These are phyloP conservation scores for Pristionchus entomophagus DNA, from an alignment of 2,888 invertebrate species.

Conservation along the genomic window DNA sequence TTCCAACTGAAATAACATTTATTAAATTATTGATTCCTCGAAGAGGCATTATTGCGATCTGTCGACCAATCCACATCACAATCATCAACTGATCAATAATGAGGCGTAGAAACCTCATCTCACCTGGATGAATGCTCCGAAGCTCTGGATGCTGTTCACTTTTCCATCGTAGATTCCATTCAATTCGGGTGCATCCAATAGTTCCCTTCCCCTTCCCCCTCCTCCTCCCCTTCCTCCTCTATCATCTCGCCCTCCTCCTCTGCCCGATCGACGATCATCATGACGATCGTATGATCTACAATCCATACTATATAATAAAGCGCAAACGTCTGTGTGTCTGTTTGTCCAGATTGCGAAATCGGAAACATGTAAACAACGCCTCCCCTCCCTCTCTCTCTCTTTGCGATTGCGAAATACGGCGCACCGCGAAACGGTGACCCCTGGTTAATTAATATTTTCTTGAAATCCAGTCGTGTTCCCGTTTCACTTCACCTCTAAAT, in stretches of 20 bases:
- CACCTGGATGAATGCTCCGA: slow-evolving; percentile 92
- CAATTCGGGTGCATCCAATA: slow-evolving; percentile 79
- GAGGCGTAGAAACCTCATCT: background rate
- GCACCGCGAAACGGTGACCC: too few species aligned
- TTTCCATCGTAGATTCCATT: slow-evolving; percentile 90
- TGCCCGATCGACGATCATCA: slow-evolving; percentile 43
- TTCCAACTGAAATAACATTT: slow-evolving; percentile 82
- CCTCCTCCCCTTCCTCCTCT: slow-evolving; percentile 33
- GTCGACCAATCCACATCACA: background rate
- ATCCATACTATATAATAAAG: background rate
- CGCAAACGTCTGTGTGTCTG: too few species aligned
- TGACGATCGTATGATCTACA: slow-evolving; percentile 20
- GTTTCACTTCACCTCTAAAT: background rate
- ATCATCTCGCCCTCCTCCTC: slow-evolving; percentile 44
- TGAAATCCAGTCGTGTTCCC: background rate
- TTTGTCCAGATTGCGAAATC: too few species aligned
- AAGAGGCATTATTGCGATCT: background rate
- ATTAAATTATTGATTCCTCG: background rate
- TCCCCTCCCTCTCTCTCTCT: too few species aligned
- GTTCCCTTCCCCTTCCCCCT: slow-evolving; percentile 59
- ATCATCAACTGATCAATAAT: background rate
- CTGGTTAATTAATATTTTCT: too few species aligned
- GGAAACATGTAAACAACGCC: too few species aligned
- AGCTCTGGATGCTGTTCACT: slow-evolving; percentile 95
- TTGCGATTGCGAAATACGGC: too few species aligned